A percentile compares a stretch with the other conserved stretches of the same genome.
Conservation (phyloP, 2,797 vertebrate genomes). For the Hozukius guyotensis region DNA sequence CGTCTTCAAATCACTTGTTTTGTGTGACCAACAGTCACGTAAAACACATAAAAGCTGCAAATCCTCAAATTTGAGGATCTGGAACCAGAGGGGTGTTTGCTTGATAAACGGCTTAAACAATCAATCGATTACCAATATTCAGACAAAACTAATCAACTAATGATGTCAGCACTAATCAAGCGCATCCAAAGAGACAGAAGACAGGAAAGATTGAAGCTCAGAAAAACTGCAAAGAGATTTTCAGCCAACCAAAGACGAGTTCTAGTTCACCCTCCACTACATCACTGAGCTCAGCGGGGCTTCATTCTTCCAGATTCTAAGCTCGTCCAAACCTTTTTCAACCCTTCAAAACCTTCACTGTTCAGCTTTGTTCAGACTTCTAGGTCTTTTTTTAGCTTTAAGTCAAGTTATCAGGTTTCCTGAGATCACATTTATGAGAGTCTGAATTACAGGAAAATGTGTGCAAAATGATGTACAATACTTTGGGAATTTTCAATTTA, state of each 20-base stretch:
- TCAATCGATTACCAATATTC: not conserved
- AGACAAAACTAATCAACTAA: not conserved
- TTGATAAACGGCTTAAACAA: not conserved
- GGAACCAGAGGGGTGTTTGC: not conserved
- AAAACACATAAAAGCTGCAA: not conserved
- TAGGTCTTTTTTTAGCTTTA: not conserved
- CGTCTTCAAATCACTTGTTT: not conserved
- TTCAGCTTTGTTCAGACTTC: not conserved
- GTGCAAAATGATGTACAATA: not conserved
- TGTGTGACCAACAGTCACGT: too few species aligned
- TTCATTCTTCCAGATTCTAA: not conserved
- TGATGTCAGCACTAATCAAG: not conserved
- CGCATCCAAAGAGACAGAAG: not conserved
- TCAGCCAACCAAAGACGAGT: not conserved
- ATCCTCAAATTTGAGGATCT: not conserved
- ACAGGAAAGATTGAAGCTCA: too few species aligned
- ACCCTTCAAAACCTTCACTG: too few species aligned
- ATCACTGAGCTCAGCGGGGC: not conserved
- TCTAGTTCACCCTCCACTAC: not conserved
- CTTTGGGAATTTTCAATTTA: too few species aligned
- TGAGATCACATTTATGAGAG: not conserved
- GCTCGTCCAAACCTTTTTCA: too few species aligned
- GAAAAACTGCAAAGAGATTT: not conserved
- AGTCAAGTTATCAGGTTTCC: not conserved
- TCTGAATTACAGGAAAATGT: not conserved